A percentile compares a stretch with the other conserved stretches of the same genome.
Conservation (phyloP, 2,888 invertebrate species). For the Cylloceria caligata region DNA sequence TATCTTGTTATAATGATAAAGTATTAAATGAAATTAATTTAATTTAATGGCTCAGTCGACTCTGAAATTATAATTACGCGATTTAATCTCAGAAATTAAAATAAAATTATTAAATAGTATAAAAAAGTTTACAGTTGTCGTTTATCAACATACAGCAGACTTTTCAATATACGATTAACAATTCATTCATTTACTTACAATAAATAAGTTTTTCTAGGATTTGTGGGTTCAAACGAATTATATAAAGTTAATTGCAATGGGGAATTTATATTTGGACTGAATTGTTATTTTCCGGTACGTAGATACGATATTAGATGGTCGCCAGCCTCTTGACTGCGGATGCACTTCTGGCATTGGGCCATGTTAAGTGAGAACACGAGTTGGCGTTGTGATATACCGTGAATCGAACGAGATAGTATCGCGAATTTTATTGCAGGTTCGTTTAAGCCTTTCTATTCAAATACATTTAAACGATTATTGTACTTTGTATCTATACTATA, state of each 20-base stretch:
- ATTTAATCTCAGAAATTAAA: no score
- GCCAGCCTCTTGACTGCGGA: not conserved
- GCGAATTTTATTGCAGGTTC: constrained; percentile 65
- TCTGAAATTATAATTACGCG: no score
- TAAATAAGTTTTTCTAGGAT: not conserved
- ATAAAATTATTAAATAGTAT: no score
- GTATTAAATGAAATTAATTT: no score
- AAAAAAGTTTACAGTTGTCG: no score
- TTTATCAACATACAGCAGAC: no score
- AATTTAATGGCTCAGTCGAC: no score
- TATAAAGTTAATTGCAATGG: not conserved
- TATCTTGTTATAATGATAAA: no score
- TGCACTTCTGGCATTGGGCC: constrained; percentile 70
- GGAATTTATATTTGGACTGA: not conserved
- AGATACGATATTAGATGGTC: constrained; percentile 20
- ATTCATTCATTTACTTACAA: no score
- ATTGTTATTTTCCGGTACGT: constrained; percentile 1
- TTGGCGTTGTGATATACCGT: constrained; percentile 18
- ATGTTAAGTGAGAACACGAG: constrained; percentile 73
- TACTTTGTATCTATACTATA: not conserved
- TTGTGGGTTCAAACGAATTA: not conserved
- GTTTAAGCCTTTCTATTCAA: not conserved
- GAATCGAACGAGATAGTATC: constrained; percentile 50
- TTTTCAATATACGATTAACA: no score
- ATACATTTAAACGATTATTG: not conserved